Base-by-base conservation (phyloP, 2,888 invertebrate genomes). In the Meghimatium bilineatum region DNA sequence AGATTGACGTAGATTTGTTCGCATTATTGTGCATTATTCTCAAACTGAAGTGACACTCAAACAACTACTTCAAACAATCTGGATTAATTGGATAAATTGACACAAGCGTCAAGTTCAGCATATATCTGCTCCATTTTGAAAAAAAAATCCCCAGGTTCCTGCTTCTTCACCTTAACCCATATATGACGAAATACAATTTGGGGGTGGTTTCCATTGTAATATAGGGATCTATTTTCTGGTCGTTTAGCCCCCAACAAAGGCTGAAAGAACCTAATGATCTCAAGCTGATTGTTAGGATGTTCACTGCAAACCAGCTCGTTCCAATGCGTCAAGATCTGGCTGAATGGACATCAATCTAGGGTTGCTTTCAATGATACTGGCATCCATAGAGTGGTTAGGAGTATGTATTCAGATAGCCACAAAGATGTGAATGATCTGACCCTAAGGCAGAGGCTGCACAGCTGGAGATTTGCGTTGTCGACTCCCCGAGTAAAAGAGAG, bases 261-360 rank as follows among this genome's bases (percentile, higher is more conserved):
- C 0, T 10, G 34, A 49, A 32, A 29, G 32, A 12, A 17, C 44
- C 67, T 67, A 44, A 66, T 49, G 78, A 67, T 66, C 63, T 78
- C n/a, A n/a, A 78, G 66, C 66, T 78, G 78, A n/a, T 66, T 78
- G 78, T 67, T 78, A 44, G 63, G 36, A 44, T 6, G 29, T 67
- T 60, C 44, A 17, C n/a, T 14, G 63, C 0, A 2, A n/a, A 36
- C 29, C 17, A 29, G 67, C 44, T 29, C 0, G n/a, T 60, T 29
- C 5, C 20, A 44, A 44, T 66, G 49, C 38, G 38, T 63, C 63
- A 66, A 17, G 67, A 67, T 78, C 44, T 29, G 3, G 14, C 44
- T 78, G 66, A 66, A 67, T 32, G 29, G 78, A 34, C 26, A 67
- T 67, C 78, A 67, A 44, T 76, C 8, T 29, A 36, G 34, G 29